Percentiles rank a stretch among this genome's conserved stretches.
Evolutionary conservation across 2,888 invertebrate species (phyloP).

Genomic region (Trachelus troglodyta): DNA sequence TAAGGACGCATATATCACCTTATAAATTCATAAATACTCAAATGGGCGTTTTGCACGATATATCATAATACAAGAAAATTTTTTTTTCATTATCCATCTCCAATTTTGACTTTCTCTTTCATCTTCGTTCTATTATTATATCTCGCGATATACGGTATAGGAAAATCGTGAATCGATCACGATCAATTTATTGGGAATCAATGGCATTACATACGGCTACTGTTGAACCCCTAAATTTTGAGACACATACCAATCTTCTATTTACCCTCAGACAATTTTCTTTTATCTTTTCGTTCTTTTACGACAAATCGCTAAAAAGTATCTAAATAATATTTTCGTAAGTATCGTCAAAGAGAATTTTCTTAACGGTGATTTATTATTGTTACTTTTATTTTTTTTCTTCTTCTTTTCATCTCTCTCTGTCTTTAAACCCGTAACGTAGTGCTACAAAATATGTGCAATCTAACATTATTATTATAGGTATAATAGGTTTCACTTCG

Average conservation of each 20-base stretch:
- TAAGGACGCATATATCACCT: neutral
- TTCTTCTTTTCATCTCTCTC: slow-evolving; percentile 10
- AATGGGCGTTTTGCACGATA: neutral
- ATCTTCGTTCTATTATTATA: too few species aligned
- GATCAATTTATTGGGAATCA: neutral
- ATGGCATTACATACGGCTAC: too few species aligned
- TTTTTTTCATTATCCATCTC: neutral
- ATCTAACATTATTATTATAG: slow-evolving; percentile 18
- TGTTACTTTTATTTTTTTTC: slow-evolving; percentile 16
- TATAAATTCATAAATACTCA: neutral
- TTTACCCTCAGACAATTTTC: neutral
- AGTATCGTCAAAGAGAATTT: slow-evolving; percentile 6
- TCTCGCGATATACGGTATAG: neutral
- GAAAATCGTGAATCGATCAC: neutral
- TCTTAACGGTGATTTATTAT: slow-evolving; percentile 13
- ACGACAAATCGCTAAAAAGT: too few species aligned
- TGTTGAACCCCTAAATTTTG: too few species aligned
- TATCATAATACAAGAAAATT: neutral
- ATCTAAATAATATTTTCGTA: too few species aligned
- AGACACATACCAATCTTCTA: neutral
- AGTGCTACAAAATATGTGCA: slow-evolving; percentile 35
- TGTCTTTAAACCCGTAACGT: slow-evolving; percentile 20
- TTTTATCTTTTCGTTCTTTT: slow-evolving; percentile 13
- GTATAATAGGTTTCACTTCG: neutral
- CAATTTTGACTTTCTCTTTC: neutral